phyloP scores from a whole-genome alignment of 2,113 vertebrate species.

The Crypturellus undulatus region DNA sequence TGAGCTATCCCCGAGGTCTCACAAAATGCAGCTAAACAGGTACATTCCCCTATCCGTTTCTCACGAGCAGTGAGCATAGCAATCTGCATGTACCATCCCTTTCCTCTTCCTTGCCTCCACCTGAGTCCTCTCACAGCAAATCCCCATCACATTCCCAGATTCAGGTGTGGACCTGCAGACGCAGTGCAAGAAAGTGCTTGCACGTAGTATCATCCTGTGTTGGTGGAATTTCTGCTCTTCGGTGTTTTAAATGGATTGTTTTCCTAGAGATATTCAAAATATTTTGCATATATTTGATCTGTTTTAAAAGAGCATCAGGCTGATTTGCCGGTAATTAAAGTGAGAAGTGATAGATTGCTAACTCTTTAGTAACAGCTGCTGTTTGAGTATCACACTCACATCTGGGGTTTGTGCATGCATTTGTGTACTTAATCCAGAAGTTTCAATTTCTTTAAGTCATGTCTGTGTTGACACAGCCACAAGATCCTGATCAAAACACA shows the following conservation, averaged over 20 bases:
- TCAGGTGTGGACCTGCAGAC: neutral
- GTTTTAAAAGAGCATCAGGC: neutral
- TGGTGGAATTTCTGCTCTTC: neutral
- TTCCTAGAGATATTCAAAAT: neutral
- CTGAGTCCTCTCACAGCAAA: neutral
- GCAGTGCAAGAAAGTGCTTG: rapidly evolving
- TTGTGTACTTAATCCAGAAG: neutral
- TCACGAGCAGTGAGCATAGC: neutral
- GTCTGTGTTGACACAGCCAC: neutral
- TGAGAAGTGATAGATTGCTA: neutral
- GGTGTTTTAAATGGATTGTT: neutral
- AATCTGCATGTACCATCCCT: neutral
- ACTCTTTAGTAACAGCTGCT: neutral
- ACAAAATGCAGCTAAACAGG: neutral
- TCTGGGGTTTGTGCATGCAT: neutral
- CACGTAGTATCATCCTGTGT: neutral
- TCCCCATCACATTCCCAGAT: neutral
- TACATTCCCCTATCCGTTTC: neutral
- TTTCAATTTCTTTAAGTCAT: neutral
- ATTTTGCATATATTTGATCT: neutral
- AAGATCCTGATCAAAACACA: neutral
- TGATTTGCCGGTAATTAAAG: neutral
- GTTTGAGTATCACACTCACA: neutral
- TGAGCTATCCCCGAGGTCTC: neutral
- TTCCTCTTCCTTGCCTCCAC: neutral